A percentile compares a stretch with the other conserved stretches of the same genome.
These are phyloP conservation scores for Pitangus sulphuratus DNA, from an alignment of 2,797 vertebrate species.

Conservation along the genomic window DNA sequence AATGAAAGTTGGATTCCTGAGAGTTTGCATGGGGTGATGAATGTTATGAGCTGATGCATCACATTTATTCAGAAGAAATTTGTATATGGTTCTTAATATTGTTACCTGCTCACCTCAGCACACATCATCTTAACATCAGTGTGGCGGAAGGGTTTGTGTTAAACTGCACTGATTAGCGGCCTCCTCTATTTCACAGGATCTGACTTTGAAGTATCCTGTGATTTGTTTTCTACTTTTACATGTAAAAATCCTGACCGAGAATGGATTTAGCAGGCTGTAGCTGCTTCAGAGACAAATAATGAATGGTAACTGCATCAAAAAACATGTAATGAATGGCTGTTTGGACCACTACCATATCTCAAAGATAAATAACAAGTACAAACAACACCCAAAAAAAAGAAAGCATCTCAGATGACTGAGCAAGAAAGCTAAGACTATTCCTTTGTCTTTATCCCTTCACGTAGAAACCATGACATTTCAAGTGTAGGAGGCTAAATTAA, in stretches of 20 bases:
- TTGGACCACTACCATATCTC: not conserved
- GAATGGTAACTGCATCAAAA: not conserved
- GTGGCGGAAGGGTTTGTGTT: not conserved
- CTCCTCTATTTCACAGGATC: not conserved
- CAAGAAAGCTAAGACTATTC: not conserved
- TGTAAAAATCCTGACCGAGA: conserved; percentile 20
- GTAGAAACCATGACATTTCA: not conserved
- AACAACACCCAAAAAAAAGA: not conserved
- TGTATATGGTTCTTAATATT: not conserved
- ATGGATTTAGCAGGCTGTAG: not conserved
- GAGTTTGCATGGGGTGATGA: not conserved
- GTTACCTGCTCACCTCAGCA: not conserved
- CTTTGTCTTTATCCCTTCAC: not conserved
- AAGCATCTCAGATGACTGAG: not conserved
- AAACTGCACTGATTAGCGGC: conserved; percentile 9
- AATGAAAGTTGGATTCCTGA: not conserved
- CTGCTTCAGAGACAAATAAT: not conserved
- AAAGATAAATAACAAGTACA: not conserved
- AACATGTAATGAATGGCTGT: not conserved
- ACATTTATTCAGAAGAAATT: conserved; percentile 3
- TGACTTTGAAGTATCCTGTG: conserved; percentile 9
- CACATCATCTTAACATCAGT: not conserved
- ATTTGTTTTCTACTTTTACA: not conserved
- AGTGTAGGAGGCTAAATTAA: not conserved
- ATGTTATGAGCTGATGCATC: not conserved